Conservation (phyloP, 1,140 invertebrate genomes). For the Cotesia typhae region DNA sequence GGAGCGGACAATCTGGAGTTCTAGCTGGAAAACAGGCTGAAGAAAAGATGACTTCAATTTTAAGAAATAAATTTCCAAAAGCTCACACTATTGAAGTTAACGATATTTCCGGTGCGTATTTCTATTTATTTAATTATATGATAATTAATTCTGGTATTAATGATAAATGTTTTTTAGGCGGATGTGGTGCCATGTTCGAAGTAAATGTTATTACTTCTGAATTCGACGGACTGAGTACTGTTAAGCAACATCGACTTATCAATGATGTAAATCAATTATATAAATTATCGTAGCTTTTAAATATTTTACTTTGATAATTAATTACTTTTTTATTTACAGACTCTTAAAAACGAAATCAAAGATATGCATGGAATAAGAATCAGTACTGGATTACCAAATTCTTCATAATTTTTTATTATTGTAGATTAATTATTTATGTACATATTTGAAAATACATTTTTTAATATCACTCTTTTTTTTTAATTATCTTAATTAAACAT, state of each 20-base stretch:
- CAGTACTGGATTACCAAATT: slow-evolving; percentile 67
- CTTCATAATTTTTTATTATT: slow-evolving; percentile 33
- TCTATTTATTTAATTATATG: neutral
- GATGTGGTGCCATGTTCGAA: slow-evolving; percentile 91
- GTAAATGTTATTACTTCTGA: slow-evolving; percentile 78
- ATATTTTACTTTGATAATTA: slow-evolving; percentile 6
- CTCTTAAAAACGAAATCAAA: slow-evolving; percentile 81
- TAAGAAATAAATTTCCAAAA: slow-evolving; percentile 70
- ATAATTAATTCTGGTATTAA: slow-evolving; percentile 5
- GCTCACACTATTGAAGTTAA: slow-evolving; percentile 74
- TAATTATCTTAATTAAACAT: too few species aligned
- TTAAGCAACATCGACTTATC: slow-evolving; percentile 84
- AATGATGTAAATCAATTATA: slow-evolving; percentile 70
- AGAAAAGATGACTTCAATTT: slow-evolving; percentile 61
- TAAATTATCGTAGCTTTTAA: slow-evolving; percentile 18
- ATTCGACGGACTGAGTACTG: slow-evolving; percentile 78
- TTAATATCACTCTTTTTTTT: neutral
- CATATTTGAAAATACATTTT: neutral
- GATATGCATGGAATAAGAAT: slow-evolving; percentile 86
- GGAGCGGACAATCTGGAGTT: slow-evolving; percentile 55
- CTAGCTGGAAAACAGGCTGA: slow-evolving; percentile 60
- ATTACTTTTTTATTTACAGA: slow-evolving; percentile 59
- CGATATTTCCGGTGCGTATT: slow-evolving; percentile 70
- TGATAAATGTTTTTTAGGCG: slow-evolving; percentile 66
- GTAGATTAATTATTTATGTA: neutral